A percentile compares a stretch with the other conserved stretches of the same genome.
These are phyloP conservation scores for Andrena marginata DNA, from an alignment of 2,888 invertebrate species.

Conservation along the genomic window DNA sequence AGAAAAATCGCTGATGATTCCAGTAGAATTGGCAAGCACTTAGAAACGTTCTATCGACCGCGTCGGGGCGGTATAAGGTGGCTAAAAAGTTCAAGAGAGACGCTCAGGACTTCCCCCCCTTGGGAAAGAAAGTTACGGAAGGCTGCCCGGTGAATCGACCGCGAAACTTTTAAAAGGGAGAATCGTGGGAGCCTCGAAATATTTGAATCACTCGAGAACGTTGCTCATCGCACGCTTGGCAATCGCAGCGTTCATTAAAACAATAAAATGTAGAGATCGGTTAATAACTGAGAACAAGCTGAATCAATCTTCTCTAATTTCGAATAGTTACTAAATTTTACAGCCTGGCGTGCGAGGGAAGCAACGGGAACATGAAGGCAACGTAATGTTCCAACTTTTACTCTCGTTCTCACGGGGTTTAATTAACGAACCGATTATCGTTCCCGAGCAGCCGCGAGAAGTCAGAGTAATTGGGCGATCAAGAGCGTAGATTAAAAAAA, in stretches of 20 bases:
- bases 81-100: slow-evolving; percentile 49
- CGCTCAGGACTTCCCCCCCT: slow-evolving; percentile 34
- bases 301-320: neutral
- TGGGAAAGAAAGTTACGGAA: slow-evolving; percentile 40
- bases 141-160: slow-evolving; percentile 29
- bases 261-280: neutral
- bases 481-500: slow-evolving; percentile 18
- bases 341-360: neutral
- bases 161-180: slow-evolving; percentile 42
- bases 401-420: neutral
- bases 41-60: slow-evolving; percentile 53
- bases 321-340: neutral
- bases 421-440: neutral
- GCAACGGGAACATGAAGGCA: neutral
- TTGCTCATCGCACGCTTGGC: neutral
- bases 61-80: slow-evolving; percentile 27
- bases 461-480: slow-evolving; percentile 8
- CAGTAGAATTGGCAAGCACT: slow-evolving; percentile 26
- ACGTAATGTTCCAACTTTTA: neutral
- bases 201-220: slow-evolving; percentile 32
- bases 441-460: neutral
- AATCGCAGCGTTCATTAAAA: neutral
- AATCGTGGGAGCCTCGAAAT: slow-evolving; percentile 20
- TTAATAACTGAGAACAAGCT: neutral
- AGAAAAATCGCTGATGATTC: slow-evolving; percentile 54